Evolutionary conservation across 2,797 vertebrate species (phyloP), one percentile per base, ranked within the genome.

Genomic region (Threskiornis aethiopicus): DNA sequence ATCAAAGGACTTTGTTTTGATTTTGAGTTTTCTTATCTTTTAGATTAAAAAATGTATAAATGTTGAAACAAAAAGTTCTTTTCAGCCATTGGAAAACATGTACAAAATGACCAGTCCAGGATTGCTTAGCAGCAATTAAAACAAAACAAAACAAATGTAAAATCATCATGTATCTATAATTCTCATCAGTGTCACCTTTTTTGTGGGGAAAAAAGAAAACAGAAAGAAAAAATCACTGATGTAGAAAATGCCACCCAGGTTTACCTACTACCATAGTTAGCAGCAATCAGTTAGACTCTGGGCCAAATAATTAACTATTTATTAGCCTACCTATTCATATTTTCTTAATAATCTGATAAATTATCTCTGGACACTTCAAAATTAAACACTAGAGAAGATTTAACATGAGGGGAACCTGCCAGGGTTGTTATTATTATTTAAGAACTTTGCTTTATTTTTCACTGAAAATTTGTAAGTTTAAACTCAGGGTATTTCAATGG

Each of bases 221-320:
- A 42, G 28, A 51, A 44, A 18, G 6, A 20, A n/a, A 64, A 55
- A 72, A n/a, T 1, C 3, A 12, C 17, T 55, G 11, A 41, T 46
- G 5, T 6, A 49, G 25, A 49, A 57, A 79, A 62, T 0, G 0
- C 8, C 22, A 47, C 10, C 12, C 10, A 47, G 9, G 24, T 33
- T 22, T 35, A 57, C 33, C 33, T 79, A n/a, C 11, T 52, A 26
- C 14, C 8, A 33, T 29, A 57, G 12, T 3, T 69, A 58, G 25
- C 6, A 52, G 9, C 25, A 67, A 51, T 33, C 17, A 61, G 8
- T 28, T 18, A 72, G 37, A 12, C 6, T 58, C 31, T 54, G 28
- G n/a, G 28, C 9, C 2, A 58, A 78, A 55, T 10, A 44, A 16
- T 49, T 26, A 71, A n/a, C 5, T 54, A 6, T 22, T 78, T 66